Base-by-base conservation (phyloP, 2,888 invertebrate genomes). In the Coleophora deauratella region DNA sequence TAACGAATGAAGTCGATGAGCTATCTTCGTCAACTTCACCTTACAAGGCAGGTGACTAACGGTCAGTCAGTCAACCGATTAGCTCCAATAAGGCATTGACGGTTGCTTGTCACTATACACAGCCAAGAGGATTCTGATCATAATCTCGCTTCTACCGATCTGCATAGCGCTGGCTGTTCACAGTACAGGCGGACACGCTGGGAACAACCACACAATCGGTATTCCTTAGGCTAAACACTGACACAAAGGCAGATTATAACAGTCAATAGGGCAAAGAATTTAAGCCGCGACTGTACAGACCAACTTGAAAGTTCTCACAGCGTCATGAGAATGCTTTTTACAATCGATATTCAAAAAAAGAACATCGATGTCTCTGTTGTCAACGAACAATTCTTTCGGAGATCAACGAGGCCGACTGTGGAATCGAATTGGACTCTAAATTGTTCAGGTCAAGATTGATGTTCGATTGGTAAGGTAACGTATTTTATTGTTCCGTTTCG, bases 271-370 rank as follows among this genome's bases (percentile, higher is more conserved):
- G 51, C 50, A 65, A 74, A 67, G 75, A 77, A 77, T 77, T 71
- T 69, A 68, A 72, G 74, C 65, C 59, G 62, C 68, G 74, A 64
- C 67, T 68, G 73, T 73, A 69, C 21, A 21, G 21, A n/a, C 40
- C 21, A 21, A 21, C 39, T 67, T 63, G 70, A 72, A 72, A 73
- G 74, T 82, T 84, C 84, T 80, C 84, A 84, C 81, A 74, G 72
- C 72, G 49, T 61, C 76, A 81, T 80, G 81, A 81, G 82, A 80
- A 78, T 74, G 78, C 75, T 80, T 75, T 80, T 81, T 78, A 82
- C 77, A 81, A 80, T 81, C 84, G 81, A 85, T 80, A 82, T 81
- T 78, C 67, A 78, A 84, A 84, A 84, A 84, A 79, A 78, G 73
- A 73, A 69, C 72, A 69, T 71, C 78, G 71, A 84, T 82, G 81